phyloP scores from a whole-genome alignment of 2,113 vertebrate genomes.

The Plectropomus leopardus region DNA sequence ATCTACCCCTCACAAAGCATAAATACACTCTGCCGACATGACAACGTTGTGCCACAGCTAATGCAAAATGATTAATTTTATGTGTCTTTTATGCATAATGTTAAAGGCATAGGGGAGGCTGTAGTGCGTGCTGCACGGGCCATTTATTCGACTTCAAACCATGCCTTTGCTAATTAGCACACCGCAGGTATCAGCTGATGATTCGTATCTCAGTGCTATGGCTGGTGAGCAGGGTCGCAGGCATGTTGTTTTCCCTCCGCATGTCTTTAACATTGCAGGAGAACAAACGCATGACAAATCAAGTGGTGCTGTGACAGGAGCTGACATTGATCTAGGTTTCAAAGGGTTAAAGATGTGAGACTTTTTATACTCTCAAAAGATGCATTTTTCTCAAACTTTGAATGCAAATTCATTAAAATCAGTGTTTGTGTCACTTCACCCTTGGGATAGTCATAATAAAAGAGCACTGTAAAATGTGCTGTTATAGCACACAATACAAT shows the following conservation, averaged over 20 bases:
- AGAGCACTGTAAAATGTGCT: no score
- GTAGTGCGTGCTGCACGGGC: not conserved
- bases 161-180: slow-evolving; percentile 21
- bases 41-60: not conserved
- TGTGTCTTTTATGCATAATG: slow-evolving; percentile 24
- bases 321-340: no score
- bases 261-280: slow-evolving; percentile 2
- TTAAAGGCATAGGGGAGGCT: slow-evolving; percentile 3
- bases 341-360: no score
- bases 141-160: slow-evolving; percentile 56
- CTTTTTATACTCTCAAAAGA: no score
- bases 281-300: not conserved
- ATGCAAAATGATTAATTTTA: slow-evolving; percentile 28
- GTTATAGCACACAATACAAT: no score
- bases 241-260: not conserved
- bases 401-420: no score
- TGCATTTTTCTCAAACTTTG: no score
- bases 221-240: slow-evolving; percentile 10
- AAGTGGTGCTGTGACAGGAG: not conserved
- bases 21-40: not conserved
- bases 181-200: slow-evolving; percentile 31
- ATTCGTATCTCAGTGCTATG: slow-evolving; percentile 1
- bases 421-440: no score
- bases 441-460: no score
- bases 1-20: not conserved